phyloP scores from a whole-genome alignment of 2,113 vertebrate genomes.

The Campylomormyrus numenius region DNA sequence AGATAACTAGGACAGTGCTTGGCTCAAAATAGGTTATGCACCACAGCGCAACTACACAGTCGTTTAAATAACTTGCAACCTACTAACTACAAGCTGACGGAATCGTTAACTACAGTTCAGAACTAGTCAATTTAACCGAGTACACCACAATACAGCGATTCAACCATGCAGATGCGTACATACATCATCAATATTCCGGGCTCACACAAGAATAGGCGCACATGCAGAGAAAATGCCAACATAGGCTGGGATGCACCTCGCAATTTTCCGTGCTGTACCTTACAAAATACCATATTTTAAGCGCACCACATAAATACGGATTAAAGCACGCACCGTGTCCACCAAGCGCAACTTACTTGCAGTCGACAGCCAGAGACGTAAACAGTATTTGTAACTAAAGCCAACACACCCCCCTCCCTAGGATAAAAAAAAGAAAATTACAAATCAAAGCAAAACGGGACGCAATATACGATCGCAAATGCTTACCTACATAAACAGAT shows the following conservation, averaged over 20 bases:
- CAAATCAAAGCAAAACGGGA: neutral
- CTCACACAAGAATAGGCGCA: neutral
- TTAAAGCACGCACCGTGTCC: neutral
- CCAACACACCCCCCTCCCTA: neutral
- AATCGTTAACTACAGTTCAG: neutral
- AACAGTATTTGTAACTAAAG: conserved; percentile 10
- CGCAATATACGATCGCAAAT: conserved; percentile 35
- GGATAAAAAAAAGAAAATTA: neutral
- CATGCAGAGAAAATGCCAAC: neutral
- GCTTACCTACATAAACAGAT: conserved; percentile 71
- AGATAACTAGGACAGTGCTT: conserved; percentile 9
- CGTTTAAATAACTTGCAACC: conserved; percentile 2
- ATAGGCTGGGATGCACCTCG: neutral
- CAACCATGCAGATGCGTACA: neutral
- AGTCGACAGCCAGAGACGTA: neutral
- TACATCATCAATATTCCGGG: neutral
- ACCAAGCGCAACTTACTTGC: neutral
- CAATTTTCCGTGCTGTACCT: neutral
- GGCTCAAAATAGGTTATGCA: conserved; percentile 6
- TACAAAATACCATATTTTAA: neutral
- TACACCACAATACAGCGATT: neutral
- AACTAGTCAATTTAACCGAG: neutral
- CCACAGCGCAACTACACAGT: conserved; percentile 2
- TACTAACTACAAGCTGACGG: neutral
- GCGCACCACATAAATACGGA: neutral